Base-by-base conservation (phyloP, 2,113 vertebrate species). In the Campylorhamphus procurvoides region DNA sequence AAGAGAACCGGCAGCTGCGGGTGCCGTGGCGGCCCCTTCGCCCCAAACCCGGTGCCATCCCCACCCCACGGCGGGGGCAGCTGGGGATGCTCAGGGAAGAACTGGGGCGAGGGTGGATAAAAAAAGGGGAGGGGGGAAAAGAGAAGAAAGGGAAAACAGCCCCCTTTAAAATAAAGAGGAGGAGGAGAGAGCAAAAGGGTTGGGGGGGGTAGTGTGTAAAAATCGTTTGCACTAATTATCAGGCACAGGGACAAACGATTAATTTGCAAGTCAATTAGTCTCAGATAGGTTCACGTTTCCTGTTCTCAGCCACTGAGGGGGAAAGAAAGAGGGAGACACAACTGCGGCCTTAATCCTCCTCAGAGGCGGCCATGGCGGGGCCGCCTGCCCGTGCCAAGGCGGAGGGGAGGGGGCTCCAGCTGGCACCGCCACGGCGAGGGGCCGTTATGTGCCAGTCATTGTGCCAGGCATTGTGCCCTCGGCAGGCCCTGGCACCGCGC, bases 231-330 rank as follows among this genome's bases (percentile, higher is more conserved):
- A 96, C 95, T 97, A 98, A 98, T 98, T 98, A 98, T 97, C 95
- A 97, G 96, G 96, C 95, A 10, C 93, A 87, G 97, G 96, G 97
- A 97, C 97, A 95, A 97, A 96, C 95, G 96, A 97, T 97, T 97
- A 96, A 98, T 98, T 98, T 98, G 97, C 97, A 98, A 97, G 97
- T 98, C 97, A 98, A 98, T 98, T 97, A 98, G 97, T 94, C 96
- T 96, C 96, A 87, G 96, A 94, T 97, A 96, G 96, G 97, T 96
- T 97, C 96, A 93, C 18, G 94, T 95, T 98, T 97, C 96, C 97
- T 98, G 97, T 98, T 97, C 96, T 97, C 96, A 98, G 97, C 94
- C 97, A 97, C 97, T 96, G 97, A 97, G 96, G 97, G 97, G 96
- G 94, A 97, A 97, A 96, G 93, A 97, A 94, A 97, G 91, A 96